Conservation (phyloP, 1,140 invertebrate species). For the Helicoverpa armigera region DNA sequence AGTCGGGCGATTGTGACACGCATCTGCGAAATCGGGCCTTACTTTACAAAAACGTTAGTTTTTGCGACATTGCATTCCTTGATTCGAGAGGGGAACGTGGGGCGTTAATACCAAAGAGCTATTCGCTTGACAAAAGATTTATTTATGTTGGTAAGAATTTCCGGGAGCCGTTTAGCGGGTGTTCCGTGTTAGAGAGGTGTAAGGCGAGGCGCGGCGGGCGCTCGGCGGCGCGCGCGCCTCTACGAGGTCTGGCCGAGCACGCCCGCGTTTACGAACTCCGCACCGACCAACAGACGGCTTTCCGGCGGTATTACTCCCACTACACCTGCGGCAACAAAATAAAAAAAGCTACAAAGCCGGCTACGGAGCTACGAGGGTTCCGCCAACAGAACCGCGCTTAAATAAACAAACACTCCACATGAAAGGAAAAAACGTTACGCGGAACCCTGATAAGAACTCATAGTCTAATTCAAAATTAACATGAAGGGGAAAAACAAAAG, state of each 20-base stretch:
- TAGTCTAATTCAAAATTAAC: slow-evolving; percentile 60
- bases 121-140: slow-evolving; percentile 79
- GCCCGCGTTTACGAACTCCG: slow-evolving; percentile 79
- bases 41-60: slow-evolving; percentile 60
- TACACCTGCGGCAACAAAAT: slow-evolving; percentile 86
- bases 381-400: slow-evolving; percentile 70
- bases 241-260: slow-evolving; percentile 79
- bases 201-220: slow-evolving; percentile 62
- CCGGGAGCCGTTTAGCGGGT: slow-evolving; percentile 76
- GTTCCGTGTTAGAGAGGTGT: slow-evolving; percentile 70
- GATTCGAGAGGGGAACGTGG: slow-evolving; percentile 66
- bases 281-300: slow-evolving; percentile 82
- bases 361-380: slow-evolving; percentile 70
- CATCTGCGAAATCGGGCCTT: slow-evolving; percentile 81
- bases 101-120: slow-evolving; percentile 80
- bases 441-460: slow-evolving; percentile 52
- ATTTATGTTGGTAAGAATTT: slow-evolving; percentile 79
- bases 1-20: slow-evolving; percentile 79
- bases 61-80: slow-evolving; percentile 84
- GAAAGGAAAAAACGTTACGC: slow-evolving; percentile 43
- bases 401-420: slow-evolving; percentile 66
- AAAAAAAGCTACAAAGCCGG: slow-evolving; percentile 84
- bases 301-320: slow-evolving; percentile 84
- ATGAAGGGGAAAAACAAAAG: slow-evolving; percentile 62
- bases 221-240: slow-evolving; percentile 59